A percentile compares a stretch with the other conserved stretches of the same genome.
These are phyloP conservation scores for Melospiza melodia DNA, from an alignment of 2,113 vertebrate genomes.

Conservation along the genomic window DNA sequence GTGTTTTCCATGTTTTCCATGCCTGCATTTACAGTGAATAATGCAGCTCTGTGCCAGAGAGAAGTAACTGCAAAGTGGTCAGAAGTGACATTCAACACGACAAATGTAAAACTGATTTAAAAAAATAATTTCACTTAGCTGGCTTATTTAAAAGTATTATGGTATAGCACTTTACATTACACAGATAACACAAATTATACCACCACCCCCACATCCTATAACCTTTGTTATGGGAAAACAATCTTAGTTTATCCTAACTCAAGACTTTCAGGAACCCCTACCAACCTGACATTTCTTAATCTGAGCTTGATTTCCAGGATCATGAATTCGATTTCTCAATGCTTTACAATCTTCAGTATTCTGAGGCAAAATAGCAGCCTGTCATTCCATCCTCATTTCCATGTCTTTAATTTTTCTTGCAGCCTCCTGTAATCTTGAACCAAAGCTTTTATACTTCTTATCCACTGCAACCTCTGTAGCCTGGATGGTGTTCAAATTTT, in stretches of 20 bases:
- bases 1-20: not conserved
- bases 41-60: not conserved
- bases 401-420: slow-evolving; percentile 71
- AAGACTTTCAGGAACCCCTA: slow-evolving; percentile 58
- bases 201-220: slow-evolving; percentile 28
- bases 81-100: not conserved
- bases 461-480: slow-evolving; percentile 74
- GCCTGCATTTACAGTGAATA: not conserved
- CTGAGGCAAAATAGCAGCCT: slow-evolving; percentile 74
- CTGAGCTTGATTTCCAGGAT: slow-evolving; percentile 73
- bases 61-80: not conserved
- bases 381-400: slow-evolving; percentile 73
- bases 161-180: not conserved
- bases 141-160: not conserved
- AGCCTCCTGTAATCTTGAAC: slow-evolving; percentile 71
- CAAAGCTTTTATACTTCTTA: slow-evolving; percentile 76
- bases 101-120: not conserved
- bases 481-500: slow-evolving; percentile 73
- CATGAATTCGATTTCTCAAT: slow-evolving; percentile 77
- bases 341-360: slow-evolving; percentile 75
- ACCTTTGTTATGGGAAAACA: not conserved
- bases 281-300: slow-evolving; percentile 82
- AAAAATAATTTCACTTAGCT: not conserved
- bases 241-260: not conserved
- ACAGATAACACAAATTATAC: not conserved